Percentiles rank a stretch among this genome's conserved stretches.
Conservation (phyloP, 2,888 invertebrate genomes). For the Drosophila meridiana region DNA sequence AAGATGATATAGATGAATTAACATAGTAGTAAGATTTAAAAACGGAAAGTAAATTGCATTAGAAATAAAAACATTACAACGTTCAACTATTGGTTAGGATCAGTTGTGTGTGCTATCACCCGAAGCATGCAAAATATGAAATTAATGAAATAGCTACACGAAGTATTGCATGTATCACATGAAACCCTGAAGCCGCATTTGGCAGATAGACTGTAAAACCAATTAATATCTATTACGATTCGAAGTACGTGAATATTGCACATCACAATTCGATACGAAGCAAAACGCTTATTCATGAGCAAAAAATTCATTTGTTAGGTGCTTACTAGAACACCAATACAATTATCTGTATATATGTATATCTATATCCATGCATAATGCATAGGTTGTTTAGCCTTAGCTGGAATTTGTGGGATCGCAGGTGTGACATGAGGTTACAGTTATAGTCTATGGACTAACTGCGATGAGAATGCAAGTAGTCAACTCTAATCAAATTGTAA, state of each 20-base stretch:
- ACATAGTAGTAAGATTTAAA: neutral
- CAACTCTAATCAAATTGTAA: constrained; percentile 10
- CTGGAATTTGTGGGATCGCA: constrained; percentile 48
- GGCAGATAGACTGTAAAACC: constrained; percentile 25
- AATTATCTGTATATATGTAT: neutral
- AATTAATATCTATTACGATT: constrained; percentile 52
- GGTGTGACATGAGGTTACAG: constrained; percentile 35
- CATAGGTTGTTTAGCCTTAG: constrained; percentile 58
- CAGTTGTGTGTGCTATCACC: constrained; percentile 19
- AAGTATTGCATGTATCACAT: constrained; percentile 8
- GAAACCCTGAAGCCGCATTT: constrained; percentile 43
- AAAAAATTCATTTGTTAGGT: constrained; percentile 39
- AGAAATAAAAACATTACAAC: constrained; percentile 1
- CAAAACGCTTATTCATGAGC: constrained; percentile 45
- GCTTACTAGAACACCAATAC: constrained; percentile 12
- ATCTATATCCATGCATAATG: constrained; percentile 29
- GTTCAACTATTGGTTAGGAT: constrained; percentile 6
- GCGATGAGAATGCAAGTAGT: constrained; percentile 44
- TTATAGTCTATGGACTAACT: constrained; percentile 26
- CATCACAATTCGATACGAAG: constrained; percentile 20
- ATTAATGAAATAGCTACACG: constrained; percentile 20
- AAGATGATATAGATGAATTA: neutral
- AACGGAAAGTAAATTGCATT: neutral
- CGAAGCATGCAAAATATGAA: constrained; percentile 10
- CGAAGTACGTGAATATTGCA: constrained; percentile 47